These are phyloP conservation scores for Anastatus disparis DNA, from an alignment of 1,140 invertebrate genomes.

Conservation along the genomic window DNA sequence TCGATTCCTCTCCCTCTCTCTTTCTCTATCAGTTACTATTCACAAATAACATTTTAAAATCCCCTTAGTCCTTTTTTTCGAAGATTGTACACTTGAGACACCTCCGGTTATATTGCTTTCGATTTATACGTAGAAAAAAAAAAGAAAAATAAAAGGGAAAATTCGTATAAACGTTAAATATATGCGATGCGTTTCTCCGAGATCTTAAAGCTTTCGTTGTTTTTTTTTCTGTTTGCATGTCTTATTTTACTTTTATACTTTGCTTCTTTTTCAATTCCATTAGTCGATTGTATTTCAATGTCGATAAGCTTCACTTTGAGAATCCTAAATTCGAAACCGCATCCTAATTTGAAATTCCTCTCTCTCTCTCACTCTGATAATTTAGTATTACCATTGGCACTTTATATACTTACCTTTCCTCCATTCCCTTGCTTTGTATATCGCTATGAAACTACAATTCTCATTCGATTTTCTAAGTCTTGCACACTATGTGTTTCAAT, in stretches of 20 bases:
- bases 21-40: slow-evolving; percentile 23
- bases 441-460: no score
- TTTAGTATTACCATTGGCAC: no score
- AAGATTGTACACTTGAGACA: slow-evolving; percentile 44
- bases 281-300: slow-evolving; percentile 59
- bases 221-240: slow-evolving; percentile 15
- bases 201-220: background rate
- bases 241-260: background rate
- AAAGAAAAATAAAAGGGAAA: slow-evolving; percentile 36
- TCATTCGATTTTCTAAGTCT: no score
- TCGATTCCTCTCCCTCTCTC: no score
- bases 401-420: no score
- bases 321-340: slow-evolving; percentile 47
- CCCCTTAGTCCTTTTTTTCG: slow-evolving; percentile 22
- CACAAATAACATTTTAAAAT: slow-evolving; percentile 29
- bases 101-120: slow-evolving; percentile 40
- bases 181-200: slow-evolving; percentile 33
- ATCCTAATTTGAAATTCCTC: slow-evolving; percentile 46
- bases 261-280: slow-evolving; percentile 47
- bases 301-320: slow-evolving; percentile 52
- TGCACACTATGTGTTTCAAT: no score
- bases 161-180: slow-evolving; percentile 32
- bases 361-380: no score
- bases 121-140: no score
- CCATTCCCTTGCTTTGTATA: no score